A percentile compares a stretch with the other conserved stretches of the same genome.
Evolutionary conservation across 1,140 invertebrate species (phyloP).

Genomic region (Hydropsyche tenuis): DNA sequence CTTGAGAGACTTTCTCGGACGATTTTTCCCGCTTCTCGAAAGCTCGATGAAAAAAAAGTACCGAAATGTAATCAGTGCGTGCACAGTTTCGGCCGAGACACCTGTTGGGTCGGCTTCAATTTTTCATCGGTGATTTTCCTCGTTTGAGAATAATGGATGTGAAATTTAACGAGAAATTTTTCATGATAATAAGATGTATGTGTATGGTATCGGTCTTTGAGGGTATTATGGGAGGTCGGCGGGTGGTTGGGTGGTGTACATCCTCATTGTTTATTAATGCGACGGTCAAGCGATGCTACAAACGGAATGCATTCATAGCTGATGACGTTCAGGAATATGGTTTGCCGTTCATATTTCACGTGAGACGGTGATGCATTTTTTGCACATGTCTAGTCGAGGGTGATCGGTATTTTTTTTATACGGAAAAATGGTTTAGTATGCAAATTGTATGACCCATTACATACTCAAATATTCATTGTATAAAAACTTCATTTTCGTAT

Average conservation of each 20-base stretch:
- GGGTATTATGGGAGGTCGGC: no score
- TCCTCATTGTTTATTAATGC: constrained; percentile 24
- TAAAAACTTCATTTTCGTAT: no score
- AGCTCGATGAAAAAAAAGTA: neutral
- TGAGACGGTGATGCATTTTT: constrained; percentile 17
- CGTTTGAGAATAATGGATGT: neutral
- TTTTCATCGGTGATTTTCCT: neutral
- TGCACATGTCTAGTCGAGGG: neutral
- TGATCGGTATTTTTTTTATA: no score
- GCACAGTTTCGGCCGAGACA: neutral
- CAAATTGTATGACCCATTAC: no score
- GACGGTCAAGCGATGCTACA: constrained; percentile 23
- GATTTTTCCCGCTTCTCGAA: neutral
- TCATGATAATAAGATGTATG: neutral
- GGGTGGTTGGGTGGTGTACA: neutral
- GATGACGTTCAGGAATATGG: constrained; percentile 30
- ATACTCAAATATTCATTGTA: no score
- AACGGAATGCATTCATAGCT: constrained; percentile 48
- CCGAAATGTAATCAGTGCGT: neutral
- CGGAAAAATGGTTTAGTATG: no score
- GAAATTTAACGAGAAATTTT: no score
- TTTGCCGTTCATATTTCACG: constrained; percentile 18
- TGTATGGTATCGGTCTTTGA: neutral
- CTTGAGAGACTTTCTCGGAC: neutral
- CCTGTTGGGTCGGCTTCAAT: constrained; percentile 17